Conservation (phyloP, 2,797 vertebrate genomes). For the Cyprinodon diabolis region DNA sequence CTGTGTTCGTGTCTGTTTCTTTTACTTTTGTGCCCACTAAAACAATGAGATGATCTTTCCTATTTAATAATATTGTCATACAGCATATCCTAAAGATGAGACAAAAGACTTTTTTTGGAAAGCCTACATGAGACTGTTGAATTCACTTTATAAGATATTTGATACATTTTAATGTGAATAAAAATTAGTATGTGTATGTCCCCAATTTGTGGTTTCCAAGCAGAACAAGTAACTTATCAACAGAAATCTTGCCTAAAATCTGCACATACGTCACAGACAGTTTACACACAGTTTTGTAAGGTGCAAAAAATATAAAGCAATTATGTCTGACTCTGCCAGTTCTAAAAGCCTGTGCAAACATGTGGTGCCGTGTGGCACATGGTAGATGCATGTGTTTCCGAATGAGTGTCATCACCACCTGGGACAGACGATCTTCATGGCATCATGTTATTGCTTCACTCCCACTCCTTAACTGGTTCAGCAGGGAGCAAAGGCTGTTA, state of each 20-base stretch:
- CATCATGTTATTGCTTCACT: slow-evolving; percentile 20
- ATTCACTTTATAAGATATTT: slow-evolving; percentile 16
- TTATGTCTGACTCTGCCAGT: not conserved
- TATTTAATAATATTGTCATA: slow-evolving; percentile 12
- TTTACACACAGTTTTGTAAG: not conserved
- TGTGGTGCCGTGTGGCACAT: slow-evolving; percentile 2
- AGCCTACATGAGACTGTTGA: slow-evolving; percentile 31
- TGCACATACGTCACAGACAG: slow-evolving; percentile 1
- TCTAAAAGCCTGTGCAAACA: not conserved
- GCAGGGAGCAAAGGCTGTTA: slow-evolving; percentile 13
- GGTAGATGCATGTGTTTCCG: slow-evolving; percentile 25
- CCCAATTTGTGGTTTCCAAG: slow-evolving; percentile 45
- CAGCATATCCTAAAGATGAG: slow-evolving; percentile 7
- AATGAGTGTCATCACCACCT: slow-evolving; percentile 18
- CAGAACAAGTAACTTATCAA: slow-evolving; percentile 36
- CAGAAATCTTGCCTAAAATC: slow-evolving; percentile 14
- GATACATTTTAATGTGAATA: too few relatives aligned
- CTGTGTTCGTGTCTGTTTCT: not conserved
- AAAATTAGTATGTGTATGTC: slow-evolving; percentile 36
- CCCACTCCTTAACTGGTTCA: slow-evolving; percentile 33
- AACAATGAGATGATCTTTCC: slow-evolving; percentile 6
- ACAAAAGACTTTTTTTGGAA: slow-evolving; percentile 19
- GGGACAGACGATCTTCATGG: slow-evolving; percentile 25
- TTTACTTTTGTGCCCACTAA: not conserved
- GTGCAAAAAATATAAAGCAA: not conserved